A percentile compares a stretch with the other conserved stretches of the same genome.
Conservation (phyloP, 2,113 vertebrate genomes). For the Eptesicus fuscus region DNA sequence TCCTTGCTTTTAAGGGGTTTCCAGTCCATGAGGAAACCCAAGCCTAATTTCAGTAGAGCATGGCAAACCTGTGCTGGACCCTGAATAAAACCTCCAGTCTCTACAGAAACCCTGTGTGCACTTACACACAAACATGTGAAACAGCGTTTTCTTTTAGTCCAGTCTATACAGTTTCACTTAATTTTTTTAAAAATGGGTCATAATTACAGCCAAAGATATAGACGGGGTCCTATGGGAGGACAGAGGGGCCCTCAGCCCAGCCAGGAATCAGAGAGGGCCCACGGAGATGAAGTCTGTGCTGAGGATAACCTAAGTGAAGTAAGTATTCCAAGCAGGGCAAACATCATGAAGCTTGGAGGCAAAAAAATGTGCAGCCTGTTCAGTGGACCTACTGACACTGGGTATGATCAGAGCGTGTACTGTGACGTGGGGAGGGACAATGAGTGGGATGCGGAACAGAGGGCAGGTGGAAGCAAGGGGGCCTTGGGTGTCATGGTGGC, state of each 20-base stretch:
- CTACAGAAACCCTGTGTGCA: not conserved
- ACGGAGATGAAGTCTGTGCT: not conserved
- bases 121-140: not conserved
- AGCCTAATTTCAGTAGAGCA: not conserved
- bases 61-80: not conserved
- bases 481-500: not conserved
- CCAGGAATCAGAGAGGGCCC: not conserved
- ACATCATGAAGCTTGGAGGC: not conserved
- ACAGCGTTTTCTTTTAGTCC: not conserved
- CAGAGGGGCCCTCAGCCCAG: not conserved
- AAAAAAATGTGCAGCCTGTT: not conserved
- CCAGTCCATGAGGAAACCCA: not conserved
- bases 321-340: not conserved
- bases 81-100: not conserved
- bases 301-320: not conserved
- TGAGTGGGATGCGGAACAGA: rapidly evolving
- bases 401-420: not conserved
- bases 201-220: not conserved
- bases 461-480: not conserved
- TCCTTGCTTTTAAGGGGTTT: not conserved
- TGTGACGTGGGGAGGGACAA: rapidly evolving
- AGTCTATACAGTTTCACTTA: not conserved
- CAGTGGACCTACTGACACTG: not conserved
- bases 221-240: not conserved
- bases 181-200: not conserved